Base-by-base conservation (phyloP, 1,140 invertebrate species). In the Hylyphantes graminicola region DNA sequence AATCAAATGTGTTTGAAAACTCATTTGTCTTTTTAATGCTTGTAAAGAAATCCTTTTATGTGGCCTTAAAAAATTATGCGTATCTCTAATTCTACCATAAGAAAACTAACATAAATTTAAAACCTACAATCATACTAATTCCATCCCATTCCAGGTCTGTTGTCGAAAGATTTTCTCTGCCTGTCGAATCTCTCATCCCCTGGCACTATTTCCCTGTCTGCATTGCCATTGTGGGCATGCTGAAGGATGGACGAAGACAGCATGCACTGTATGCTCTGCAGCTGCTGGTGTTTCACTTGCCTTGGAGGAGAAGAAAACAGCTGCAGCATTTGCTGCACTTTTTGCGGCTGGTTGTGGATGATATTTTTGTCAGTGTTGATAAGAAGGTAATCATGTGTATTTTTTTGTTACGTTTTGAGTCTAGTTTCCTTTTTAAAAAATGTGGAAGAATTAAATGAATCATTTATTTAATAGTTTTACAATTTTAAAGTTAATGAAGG, bases 291-390 rank as follows among this genome's bases (percentile, higher is more conserved):
- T 68, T 76, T 51, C 63, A 68, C 61, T 55, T 85, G 35, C 82
- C 82, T 15, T 77, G 73, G 73, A 67, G 61, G 48, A 51, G 82
- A 63, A 48, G 65, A 13, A 50, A 68, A 19, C 82, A 85, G 35
- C 17, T 85, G 15, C 74, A 70, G 35, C 63, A 76, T 17, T 59
- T 85, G n/a, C 67, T 85, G 12, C 19, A 77, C 21, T 85, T 85
- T 65, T 67, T 85, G 55, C 72, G 77, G 17, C 21, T 85, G 7
- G 82, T 85, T 51, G 82, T 85, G 17, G 21, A 72, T 48, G 82
- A 85, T 65, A 74, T 85, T n/a, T 85, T 85, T 68, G 82, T 77
- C n/a, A 77, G 73, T 54, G 63, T 85, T 15, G 82, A 85, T 21
- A 85, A 85, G 54, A 85, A 53, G 74, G 82, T 85, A 83, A 75